phyloP scores from a whole-genome alignment of 2,797 vertebrate genomes.

The Enteromius radiatus region DNA sequence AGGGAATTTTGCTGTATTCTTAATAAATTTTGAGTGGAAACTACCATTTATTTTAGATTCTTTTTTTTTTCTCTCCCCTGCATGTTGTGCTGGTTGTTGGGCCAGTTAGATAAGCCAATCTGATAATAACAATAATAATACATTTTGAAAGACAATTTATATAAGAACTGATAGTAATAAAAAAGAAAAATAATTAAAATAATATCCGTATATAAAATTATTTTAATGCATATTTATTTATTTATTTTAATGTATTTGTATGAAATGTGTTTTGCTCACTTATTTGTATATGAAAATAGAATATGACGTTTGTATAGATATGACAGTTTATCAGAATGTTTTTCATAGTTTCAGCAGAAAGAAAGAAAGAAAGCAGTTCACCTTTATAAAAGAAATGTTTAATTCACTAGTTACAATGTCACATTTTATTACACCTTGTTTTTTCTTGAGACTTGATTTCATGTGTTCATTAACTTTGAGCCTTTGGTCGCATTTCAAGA shows the following conservation, averaged over 20 bases:
- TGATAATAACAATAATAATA: background rate
- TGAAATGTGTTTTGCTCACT: background rate
- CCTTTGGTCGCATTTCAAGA: constrained; percentile 31
- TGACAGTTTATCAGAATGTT: background rate
- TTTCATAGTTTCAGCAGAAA: background rate
- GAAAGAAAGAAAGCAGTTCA: background rate
- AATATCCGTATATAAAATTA: background rate
- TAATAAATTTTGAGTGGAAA: background rate
- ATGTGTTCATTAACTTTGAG: constrained; percentile 18
- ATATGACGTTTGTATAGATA: background rate
- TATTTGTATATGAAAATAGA: background rate
- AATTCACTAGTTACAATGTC: constrained; percentile 15
- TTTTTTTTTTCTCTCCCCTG: no score
- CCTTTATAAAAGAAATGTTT: background rate
- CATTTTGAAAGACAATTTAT: background rate
- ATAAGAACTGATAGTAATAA: background rate
- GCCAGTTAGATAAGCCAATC: no score
- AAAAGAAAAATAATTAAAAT: no score
- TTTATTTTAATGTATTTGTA: background rate
- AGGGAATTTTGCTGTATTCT: background rate
- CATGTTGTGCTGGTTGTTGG: no score
- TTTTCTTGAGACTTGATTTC: constrained; percentile 20
- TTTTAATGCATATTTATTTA: background rate
- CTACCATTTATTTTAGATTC: background rate
- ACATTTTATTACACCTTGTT: constrained; percentile 28